These are phyloP conservation scores for Glyphotaelius pellucidus DNA, from an alignment of 2,888 invertebrate species.

Conservation along the genomic window DNA sequence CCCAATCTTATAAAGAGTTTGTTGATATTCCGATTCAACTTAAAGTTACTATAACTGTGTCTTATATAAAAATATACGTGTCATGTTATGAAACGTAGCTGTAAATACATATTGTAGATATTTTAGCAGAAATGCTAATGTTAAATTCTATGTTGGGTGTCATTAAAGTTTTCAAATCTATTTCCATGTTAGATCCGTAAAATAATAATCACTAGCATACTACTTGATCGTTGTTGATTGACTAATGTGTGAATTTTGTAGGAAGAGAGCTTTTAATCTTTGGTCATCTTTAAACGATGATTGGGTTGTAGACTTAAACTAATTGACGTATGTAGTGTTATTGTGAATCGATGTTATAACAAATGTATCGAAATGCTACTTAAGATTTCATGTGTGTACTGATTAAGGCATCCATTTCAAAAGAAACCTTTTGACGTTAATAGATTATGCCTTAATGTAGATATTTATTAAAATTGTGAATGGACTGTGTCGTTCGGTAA, in stretches of 20 bases:
- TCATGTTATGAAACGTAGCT: constrained; percentile 12
- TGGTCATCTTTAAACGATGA: neutral
- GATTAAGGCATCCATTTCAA: neutral
- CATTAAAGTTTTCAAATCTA: constrained; percentile 5
- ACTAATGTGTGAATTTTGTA: neutral
- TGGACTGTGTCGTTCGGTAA: constrained; percentile 2
- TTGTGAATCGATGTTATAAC: neutral
- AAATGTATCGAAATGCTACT: constrained; percentile 5
- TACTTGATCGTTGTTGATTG: neutral
- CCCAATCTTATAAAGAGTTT: constrained; percentile 18
- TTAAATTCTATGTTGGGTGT: constrained; percentile 5
- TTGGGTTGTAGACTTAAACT: neutral
- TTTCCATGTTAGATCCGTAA: neutral
- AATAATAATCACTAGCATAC: neutral
- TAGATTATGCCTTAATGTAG: neutral
- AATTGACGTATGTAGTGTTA: neutral
- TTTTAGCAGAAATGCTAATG: constrained; percentile 5
- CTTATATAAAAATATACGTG: constrained; percentile 25
- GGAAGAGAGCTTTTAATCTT: neutral
- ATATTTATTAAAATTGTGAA: neutral
- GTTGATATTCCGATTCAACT: constrained; percentile 15
- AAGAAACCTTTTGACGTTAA: neutral
- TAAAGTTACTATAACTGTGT: neutral
- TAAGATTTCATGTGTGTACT: neutral
- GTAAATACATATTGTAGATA: constrained; percentile 32